These are phyloP conservation scores for Arbacia lixula DNA, from an alignment of 53 echinoderm and acorn worm genomes.

Conservation along the genomic window DNA sequence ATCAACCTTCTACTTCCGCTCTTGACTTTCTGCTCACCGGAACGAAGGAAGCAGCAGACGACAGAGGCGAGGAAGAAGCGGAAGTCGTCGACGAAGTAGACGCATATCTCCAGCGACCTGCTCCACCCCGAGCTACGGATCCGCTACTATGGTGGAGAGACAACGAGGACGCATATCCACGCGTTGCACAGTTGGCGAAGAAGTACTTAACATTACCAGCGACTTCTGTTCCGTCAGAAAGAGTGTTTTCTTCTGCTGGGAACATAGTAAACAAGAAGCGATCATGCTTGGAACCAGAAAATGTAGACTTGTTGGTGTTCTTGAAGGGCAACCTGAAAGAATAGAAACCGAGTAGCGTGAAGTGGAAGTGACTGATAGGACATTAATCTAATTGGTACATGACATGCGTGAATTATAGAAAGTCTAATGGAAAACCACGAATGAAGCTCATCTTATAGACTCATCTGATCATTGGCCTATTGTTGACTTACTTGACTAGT, in stretches of 20 bases:
- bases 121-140: neutral
- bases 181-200: conserved; percentile 6
- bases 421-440: too few species aligned
- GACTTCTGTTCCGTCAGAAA: conserved; percentile 63
- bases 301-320: conserved; percentile 59
- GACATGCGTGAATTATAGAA: too few species aligned
- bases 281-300: conserved; percentile 28
- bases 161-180: conserved; percentile 9
- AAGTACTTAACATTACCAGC: conserved; percentile 28
- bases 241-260: conserved; percentile 62
- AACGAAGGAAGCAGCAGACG: neutral
- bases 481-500: too few species aligned
- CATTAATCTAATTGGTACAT: too few species aligned
- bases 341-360: too few species aligned
- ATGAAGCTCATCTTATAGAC: too few species aligned
- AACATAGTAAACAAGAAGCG: conserved; percentile 53
- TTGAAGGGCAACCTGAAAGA: too few species aligned
- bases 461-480: too few species aligned
- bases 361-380: too few species aligned
- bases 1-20: neutral
- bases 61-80: neutral
- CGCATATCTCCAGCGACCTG: neutral
- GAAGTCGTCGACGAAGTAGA: neutral
- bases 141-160: conserved; percentile 47
- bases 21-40: conserved; percentile 8